Evolutionary conservation across 2,888 invertebrate species (phyloP).

Genomic region (Sicus ferrugineus): DNA sequence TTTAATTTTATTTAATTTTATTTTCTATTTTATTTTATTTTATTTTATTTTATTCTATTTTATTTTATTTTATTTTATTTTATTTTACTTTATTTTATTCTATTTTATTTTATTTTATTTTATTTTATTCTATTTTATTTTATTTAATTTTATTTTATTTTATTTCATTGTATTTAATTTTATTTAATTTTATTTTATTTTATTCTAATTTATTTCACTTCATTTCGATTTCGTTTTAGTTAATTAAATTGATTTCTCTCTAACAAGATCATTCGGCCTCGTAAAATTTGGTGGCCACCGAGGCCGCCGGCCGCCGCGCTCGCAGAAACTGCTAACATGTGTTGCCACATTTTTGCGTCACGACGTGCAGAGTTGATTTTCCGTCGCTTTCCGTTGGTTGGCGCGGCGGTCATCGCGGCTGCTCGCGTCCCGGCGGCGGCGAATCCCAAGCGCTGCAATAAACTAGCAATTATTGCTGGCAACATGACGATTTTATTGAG

Average conservation of each 20-base stretch:
- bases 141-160: not conserved
- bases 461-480: slow-evolving; percentile 62
- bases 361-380: not conserved
- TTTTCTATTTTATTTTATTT: not conserved
- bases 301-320: no score
- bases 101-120: not conserved
- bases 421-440: not conserved
- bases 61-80: not conserved
- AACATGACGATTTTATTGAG: slow-evolving; percentile 61
- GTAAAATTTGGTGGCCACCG: not conserved
- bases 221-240: not conserved
- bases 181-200: slow-evolving; percentile 1
- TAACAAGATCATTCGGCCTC: not conserved
- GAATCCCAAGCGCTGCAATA: slow-evolving; percentile 44
- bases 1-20: not conserved
- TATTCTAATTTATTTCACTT: not conserved
- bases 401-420: not conserved
- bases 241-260: not conserved
- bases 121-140: not conserved
- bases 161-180: not conserved
- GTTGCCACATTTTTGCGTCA: slow-evolving; percentile 3
- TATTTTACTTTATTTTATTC: not conserved
- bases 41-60: not conserved
- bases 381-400: not conserved
- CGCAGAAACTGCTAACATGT: not conserved